Conservation (phyloP, 1,140 invertebrate genomes). For the Lordiphosa mommai region DNA sequence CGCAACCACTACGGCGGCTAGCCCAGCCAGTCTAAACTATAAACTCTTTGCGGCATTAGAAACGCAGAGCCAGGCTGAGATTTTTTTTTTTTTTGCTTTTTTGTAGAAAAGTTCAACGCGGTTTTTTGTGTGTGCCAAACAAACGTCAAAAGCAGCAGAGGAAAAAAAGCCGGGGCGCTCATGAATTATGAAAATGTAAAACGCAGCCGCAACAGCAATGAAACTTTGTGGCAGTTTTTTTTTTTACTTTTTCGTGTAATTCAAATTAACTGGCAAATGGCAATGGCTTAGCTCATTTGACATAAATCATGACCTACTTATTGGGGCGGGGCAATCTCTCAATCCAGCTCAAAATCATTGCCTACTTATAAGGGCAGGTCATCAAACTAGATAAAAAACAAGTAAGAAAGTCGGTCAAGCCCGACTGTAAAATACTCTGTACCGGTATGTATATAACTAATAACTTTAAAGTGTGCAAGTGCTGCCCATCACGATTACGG, state of each 20-base stretch:
- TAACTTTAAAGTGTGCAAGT: too few species aligned
- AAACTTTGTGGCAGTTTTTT: slow-evolving; percentile 44
- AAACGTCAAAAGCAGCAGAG: slow-evolving; percentile 57
- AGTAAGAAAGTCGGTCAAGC: too few species aligned
- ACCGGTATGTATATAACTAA: too few species aligned
- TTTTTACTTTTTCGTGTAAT: slow-evolving; percentile 40
- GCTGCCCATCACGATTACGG: too few species aligned
- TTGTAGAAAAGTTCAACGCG: slow-evolving; percentile 12
- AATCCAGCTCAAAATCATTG: too few species aligned
- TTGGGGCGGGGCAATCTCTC: slow-evolving; percentile 7
- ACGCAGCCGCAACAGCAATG: slow-evolving; percentile 28
- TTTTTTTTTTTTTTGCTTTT: slow-evolving; percentile 32
- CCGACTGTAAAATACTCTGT: too few species aligned
- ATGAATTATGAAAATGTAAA: slow-evolving; percentile 74
- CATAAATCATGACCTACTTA: slow-evolving; percentile 58
- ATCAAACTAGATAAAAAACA: too few species aligned
- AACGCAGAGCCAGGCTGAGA: slow-evolving; percentile 48
- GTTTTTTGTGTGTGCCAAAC: slow-evolving; percentile 41
- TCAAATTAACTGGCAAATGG: slow-evolving; percentile 66
- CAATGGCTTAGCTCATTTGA: slow-evolving; percentile 51
- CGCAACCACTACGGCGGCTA: slow-evolving; percentile 13
- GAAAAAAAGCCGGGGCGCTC: slow-evolving; percentile 7
- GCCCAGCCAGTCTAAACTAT: slow-evolving; percentile 56
- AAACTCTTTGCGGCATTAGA: slow-evolving; percentile 74
- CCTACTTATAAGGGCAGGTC: too few species aligned